phyloP scores from a whole-genome alignment of 2,888 invertebrate species.

The Hypena proboscidalis region DNA sequence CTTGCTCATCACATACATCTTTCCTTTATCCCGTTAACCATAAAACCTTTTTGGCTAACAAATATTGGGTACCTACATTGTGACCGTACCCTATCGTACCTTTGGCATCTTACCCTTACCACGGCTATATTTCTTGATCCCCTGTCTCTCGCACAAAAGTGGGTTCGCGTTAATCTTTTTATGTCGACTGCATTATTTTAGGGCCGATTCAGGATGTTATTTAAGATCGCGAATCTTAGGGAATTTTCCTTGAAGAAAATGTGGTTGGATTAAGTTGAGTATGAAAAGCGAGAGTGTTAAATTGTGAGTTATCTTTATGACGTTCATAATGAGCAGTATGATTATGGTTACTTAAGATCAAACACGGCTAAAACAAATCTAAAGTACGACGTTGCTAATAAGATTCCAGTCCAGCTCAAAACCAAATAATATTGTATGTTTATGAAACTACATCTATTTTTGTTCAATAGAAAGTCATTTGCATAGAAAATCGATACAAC shows the following conservation, averaged over 20 bases:
- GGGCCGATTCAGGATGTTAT: constrained; percentile 51
- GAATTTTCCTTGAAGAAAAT: constrained; percentile 30
- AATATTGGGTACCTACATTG: constrained; percentile 20
- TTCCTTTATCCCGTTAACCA: constrained; percentile 5
- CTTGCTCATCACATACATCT: constrained; percentile 7
- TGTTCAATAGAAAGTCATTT: too few species aligned
- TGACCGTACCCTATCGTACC: constrained; percentile 39
- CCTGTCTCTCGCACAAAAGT: constrained; percentile 65
- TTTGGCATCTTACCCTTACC: constrained; percentile 45
- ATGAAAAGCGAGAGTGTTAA: background rate
- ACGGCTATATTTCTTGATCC: constrained; percentile 67
- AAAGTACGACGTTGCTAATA: too few species aligned
- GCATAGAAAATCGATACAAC: too few species aligned
- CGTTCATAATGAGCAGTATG: background rate
- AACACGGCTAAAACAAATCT: too few species aligned
- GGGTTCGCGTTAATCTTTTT: constrained; percentile 71
- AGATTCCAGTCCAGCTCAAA: too few species aligned
- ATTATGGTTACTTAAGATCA: too few species aligned
- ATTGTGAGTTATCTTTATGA: background rate
- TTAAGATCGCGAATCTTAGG: constrained; percentile 40
- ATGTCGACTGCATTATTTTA: constrained; percentile 72
- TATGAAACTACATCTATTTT: too few species aligned
- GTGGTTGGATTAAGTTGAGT: constrained; percentile 19
- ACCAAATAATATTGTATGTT: too few species aligned
- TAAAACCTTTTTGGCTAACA: constrained; percentile 14